These are phyloP conservation scores for Hyposmocoma kahamanoa DNA, from an alignment of 1,140 invertebrate species.

Conservation along the genomic window DNA sequence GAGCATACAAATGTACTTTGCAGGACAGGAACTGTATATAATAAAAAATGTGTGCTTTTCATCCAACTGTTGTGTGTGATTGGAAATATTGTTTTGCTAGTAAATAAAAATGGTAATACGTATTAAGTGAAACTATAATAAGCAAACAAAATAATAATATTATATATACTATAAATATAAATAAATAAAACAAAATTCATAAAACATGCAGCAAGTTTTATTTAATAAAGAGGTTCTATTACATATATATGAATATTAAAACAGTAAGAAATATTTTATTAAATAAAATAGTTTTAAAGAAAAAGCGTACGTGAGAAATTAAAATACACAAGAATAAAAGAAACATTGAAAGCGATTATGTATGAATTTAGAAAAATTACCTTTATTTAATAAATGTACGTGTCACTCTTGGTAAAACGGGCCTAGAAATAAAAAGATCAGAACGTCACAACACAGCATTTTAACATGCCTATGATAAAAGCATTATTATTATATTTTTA, in stretches of 20 bases:
- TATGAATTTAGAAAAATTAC: conserved; percentile 39
- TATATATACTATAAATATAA: no score
- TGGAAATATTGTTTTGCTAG: no score
- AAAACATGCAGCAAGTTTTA: no score
- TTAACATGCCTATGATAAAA: neutral
- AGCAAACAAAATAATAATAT: neutral
- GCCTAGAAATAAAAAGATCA: conserved; percentile 65
- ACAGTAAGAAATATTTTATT: neutral
- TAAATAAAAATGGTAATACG: conserved; percentile 32
- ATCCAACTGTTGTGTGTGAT: no score
- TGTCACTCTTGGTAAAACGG: conserved; percentile 76
- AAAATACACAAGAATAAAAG: no score
- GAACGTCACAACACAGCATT: conserved; percentile 45
- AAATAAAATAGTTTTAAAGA: neutral
- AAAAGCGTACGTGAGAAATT: neutral
- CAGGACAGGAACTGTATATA: no score
- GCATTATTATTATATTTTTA: no score
- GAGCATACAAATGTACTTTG: no score
- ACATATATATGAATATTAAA: neutral
- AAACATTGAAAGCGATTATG: conserved; percentile 27
- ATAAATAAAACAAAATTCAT: neutral
- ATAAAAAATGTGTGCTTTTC: no score
- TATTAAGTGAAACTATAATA: conserved; percentile 23
- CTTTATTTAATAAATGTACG: conserved; percentile 79
- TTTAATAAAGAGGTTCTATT: no score